Evolutionary conservation across 35 echinoderm and acorn worm species (phyloP).

Genomic region (Ophiothrix spiculata): DNA sequence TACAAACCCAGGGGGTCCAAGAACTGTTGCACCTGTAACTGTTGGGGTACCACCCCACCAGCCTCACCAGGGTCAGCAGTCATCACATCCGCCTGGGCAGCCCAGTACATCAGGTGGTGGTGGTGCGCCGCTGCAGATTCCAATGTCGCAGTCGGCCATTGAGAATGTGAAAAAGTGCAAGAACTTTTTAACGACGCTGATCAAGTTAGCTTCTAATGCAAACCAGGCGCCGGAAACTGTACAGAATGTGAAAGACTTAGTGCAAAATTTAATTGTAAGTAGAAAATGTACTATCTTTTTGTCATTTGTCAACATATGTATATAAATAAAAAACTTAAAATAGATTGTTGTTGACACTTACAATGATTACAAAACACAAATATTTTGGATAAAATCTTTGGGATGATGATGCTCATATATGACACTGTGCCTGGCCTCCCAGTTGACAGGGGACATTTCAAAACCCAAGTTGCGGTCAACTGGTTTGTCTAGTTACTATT

Average conservation of each 20-base stretch:
- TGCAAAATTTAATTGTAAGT: slow-evolving; percentile 98
- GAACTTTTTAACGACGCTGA: slow-evolving; percentile 97
- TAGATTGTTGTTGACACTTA: no score
- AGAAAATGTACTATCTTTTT: not conserved
- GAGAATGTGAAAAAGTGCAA: slow-evolving; percentile 98
- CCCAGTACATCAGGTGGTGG: not conserved
- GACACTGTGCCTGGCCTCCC: no score
- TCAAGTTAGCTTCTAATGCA: slow-evolving; percentile 89
- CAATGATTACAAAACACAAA: no score
- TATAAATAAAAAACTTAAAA: no score
- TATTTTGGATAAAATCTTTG: no score
- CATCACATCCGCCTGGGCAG: not conserved
- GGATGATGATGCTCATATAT: no score
- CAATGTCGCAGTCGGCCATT: slow-evolving; percentile 59
- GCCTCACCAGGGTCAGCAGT: not conserved
- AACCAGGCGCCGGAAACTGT: slow-evolving; percentile 87
- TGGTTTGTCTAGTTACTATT: not conserved
- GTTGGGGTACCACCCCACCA: not conserved
- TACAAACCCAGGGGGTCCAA: not conserved
- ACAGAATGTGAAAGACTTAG: slow-evolving; percentile 92
- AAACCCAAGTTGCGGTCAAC: not conserved
- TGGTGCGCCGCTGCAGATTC: not conserved
- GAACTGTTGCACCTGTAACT: not conserved
- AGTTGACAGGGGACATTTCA: no score
- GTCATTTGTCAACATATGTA: no score